Evolutionary conservation across 2,113 vertebrate species (phyloP), one percentile per base, ranked within the genome.

Genomic region (Albula goreensis): DNA sequence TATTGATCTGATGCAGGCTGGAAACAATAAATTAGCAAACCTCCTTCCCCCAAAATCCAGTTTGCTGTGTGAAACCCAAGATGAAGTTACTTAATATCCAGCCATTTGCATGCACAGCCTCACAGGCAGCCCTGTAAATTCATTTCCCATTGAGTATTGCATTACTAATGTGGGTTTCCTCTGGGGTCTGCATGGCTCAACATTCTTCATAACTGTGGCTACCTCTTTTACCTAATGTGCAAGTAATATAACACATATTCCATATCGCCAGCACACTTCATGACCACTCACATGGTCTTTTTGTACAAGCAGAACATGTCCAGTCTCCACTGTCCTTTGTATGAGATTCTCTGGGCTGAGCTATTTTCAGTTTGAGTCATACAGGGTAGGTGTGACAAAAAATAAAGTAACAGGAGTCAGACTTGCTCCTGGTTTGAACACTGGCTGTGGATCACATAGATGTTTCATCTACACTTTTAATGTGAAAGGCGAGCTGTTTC

Each of bases 91-190:
- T 60, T 49, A 50, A 70, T 77, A 53, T 57, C 52, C 50, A 84
- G 22, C 66, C 11, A 74, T 31, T 74, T 15, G 70, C 83, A 84
- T 52, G 49, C 82, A 77, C n/a, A 74, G n/a, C 78, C 77, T 85
- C 51, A 77, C 17, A 11, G 41, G 53, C 41, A 7, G 56, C 15
- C 25, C 53, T 60, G 56, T 63, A 83, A 83, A 83, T 83, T 63
- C 17, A 57, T 60, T 60, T 83, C 56, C 12, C 81, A 60, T 63
- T 2, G 12, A 83, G 81, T 48, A 22, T 60, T 95, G 93, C 93
- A 90, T 94, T 95, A 91, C 93, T 93, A 93, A 95, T 95, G 93
- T 93, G 93, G 95, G 94, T 94, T 95, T 94, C 94, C 93, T 8
- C 89, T 52, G 93, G 94, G 95, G 95, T 93, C 93, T 94, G 93